Percentiles rank a stretch among this genome's conserved stretches.
These are phyloP conservation scores for Naja naja DNA, from an alignment of 2,113 vertebrate species.

Conservation along the genomic window DNA sequence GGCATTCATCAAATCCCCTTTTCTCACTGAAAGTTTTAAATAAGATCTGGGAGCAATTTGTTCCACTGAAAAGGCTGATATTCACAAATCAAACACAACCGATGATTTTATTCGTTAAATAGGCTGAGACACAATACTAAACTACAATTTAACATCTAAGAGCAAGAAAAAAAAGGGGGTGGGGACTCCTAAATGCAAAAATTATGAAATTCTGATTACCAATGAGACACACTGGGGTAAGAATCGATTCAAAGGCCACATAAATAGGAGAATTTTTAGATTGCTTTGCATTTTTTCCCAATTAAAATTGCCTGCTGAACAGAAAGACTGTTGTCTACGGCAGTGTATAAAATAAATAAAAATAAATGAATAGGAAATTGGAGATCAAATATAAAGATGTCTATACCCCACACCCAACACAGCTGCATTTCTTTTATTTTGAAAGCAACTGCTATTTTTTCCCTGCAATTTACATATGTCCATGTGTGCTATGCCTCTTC, in stretches of 20 bases:
- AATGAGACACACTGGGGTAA: background rate
- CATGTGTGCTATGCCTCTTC: too few relatives aligned
- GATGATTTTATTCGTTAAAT: background rate
- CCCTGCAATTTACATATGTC: too few relatives aligned
- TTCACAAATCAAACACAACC: background rate
- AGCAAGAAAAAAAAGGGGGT: too few relatives aligned
- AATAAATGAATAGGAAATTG: too few relatives aligned
- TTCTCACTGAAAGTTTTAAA: background rate
- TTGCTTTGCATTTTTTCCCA: background rate
- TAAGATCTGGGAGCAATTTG: background rate
- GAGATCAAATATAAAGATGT: too few relatives aligned
- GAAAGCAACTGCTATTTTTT: too few relatives aligned
- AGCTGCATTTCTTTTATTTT: too few relatives aligned
- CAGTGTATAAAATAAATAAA: background rate
- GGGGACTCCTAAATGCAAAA: background rate
- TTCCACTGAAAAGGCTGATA: background rate
- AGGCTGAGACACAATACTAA: background rate
- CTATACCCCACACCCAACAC: too few relatives aligned
- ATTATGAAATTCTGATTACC: background rate
- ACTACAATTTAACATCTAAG: background rate
- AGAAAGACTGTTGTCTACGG: background rate
- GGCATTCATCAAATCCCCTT: background rate
- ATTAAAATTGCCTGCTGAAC: background rate
- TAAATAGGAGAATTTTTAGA: background rate
- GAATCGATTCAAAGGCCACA: background rate